Base-by-base conservation (phyloP, 2,888 invertebrate genomes). In the Lomographa bimaculata region DNA sequence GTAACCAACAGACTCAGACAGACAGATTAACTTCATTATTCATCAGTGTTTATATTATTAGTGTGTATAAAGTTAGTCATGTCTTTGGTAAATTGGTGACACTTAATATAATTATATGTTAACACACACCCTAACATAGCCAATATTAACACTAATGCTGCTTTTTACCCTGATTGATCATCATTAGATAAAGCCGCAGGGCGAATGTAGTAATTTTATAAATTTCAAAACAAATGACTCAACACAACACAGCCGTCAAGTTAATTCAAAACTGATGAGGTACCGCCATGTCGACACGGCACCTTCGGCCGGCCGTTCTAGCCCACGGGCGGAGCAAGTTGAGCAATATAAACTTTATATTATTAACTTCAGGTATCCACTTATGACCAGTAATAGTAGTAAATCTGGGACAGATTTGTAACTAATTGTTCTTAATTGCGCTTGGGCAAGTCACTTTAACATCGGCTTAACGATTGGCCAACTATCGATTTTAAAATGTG, bases 371-470 rank as follows among this genome's bases (percentile, higher is more conserved):
- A 51, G 38, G 62, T 62, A 64, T 61, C 64, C 63, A 60, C 60
- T 60, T 65, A 60, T 54, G 64, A 58, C 53, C 57, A 39, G 63
- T 57, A 60, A 62, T 57, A 52, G 46, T 33, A 46, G 43, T 46
- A 37, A 62, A 64, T 52, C 46, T 63, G 58, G 65, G 59, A 68
- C 71, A 64, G 43, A 59, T 60, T 54, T 60, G 57, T 55, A 55
- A 58, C 51, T 69, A 70, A 72, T 69, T 68, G 63, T 66, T 48
- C 50, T 56, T 63, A 64, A 71, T 66, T 62, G 58, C 54, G 60
- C 56, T 30, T 38, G 26, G 28, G 34, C 24, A 17, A 29, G 28
- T 45, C 46, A 32, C 43, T 53, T 57, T 50, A 32, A 43, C 44
- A 8, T 11, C 7, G n/a, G 6, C 7, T 7, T n/a, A n/a, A n/a